phyloP scores from a whole-genome alignment of 2,888 invertebrate genomes.

The Lymantria monacha region DNA sequence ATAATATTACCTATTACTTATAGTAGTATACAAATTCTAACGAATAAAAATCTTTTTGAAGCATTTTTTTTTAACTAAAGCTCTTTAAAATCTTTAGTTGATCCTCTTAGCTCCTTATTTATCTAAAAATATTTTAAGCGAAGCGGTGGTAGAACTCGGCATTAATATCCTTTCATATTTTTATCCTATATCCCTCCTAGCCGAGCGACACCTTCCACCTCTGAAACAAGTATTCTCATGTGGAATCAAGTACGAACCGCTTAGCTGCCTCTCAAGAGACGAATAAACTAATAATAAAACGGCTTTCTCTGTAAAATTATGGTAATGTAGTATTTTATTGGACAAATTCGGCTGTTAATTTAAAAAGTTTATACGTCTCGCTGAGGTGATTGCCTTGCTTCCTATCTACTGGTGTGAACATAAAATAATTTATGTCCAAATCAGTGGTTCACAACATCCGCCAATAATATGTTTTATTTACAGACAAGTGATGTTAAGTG shows the following conservation, averaged over 20 bases:
- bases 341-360: constrained; percentile 21
- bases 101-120: neutral
- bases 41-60: no score
- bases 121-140: constrained; percentile 49
- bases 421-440: constrained; percentile 67
- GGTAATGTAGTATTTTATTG: constrained; percentile 12
- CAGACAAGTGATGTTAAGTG: constrained; percentile 66
- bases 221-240: constrained; percentile 66
- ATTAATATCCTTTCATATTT: constrained; percentile 51
- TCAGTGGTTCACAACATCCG: constrained; percentile 45
- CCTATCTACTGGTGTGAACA: constrained; percentile 61
- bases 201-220: constrained; percentile 80
- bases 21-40: neutral
- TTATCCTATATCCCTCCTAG: constrained; percentile 67
- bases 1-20: no score
- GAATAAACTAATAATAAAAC: constrained; percentile 34
- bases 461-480: constrained; percentile 38
- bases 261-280: constrained; percentile 73
- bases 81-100: no score
- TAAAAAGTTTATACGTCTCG: constrained; percentile 53
- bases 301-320: neutral
- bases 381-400: constrained; percentile 57
- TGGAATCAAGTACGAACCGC: constrained; percentile 76
- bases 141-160: constrained; percentile 73
- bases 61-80: no score